Percentiles rank a stretch among this genome's conserved stretches.
phyloP scores from a whole-genome alignment of 2,888 invertebrate genomes.

The Microctonus brassicae region DNA sequence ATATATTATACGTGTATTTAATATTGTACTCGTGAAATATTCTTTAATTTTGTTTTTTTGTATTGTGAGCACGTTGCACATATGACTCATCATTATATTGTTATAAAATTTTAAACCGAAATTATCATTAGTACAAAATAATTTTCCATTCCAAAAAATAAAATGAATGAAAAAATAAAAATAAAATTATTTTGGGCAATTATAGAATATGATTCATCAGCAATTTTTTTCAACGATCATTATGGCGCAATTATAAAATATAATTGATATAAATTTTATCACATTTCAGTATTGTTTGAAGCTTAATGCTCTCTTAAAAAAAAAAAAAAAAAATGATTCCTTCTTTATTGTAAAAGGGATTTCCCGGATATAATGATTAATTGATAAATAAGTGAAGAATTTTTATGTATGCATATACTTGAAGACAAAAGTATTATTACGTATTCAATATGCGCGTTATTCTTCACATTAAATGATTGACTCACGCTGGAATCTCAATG shows the following conservation, averaged over 20 bases:
- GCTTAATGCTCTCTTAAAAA: no score
- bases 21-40: neutral
- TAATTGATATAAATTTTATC: neutral
- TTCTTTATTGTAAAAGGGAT: neutral
- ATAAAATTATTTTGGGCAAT: no score
- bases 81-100: neutral
- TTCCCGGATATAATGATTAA: conserved; percentile 10
- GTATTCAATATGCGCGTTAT: conserved; percentile 50
- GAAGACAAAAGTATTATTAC: conserved; percentile 43
- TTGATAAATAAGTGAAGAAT: conserved; percentile 26
- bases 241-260: neutral
- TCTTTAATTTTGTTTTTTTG: neutral
- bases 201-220: neutral
- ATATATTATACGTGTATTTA: no score
- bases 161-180: neutral
- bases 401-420: neutral
- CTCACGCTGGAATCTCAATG: conserved; percentile 52
- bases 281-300: no score
- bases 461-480: conserved; percentile 58
- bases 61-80: neutral
- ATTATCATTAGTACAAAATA: neutral
- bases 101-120: neutral
- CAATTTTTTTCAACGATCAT: neutral
- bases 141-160: neutral
- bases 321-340: no score